Conservation (phyloP, 2,797 vertebrate species). For the Typhlichthys eigenmanni region DNA sequence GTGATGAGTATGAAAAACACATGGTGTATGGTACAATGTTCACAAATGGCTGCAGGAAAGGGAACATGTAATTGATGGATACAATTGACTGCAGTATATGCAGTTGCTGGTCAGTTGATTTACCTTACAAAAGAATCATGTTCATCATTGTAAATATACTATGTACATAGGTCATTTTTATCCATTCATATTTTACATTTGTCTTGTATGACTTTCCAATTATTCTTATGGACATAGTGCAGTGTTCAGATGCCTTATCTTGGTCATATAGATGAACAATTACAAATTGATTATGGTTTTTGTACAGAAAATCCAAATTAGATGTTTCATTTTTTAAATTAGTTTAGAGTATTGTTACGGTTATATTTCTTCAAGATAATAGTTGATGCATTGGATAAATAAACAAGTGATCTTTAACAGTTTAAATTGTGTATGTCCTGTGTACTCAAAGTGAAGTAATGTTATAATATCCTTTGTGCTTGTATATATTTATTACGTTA, state of each 20-base stretch:
- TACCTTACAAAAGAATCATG: slow-evolving; percentile 23
- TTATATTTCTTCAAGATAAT: slow-evolving; percentile 35
- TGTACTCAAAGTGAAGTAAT: slow-evolving; percentile 9
- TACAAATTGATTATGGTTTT: neutral
- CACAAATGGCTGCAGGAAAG: slow-evolving; percentile 22
- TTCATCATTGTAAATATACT: slow-evolving; percentile 4
- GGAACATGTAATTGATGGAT: neutral
- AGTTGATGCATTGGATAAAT: slow-evolving; percentile 46
- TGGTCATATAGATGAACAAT: neutral
- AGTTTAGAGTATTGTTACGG: slow-evolving; percentile 25
- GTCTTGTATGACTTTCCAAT: slow-evolving; percentile 17
- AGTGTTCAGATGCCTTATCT: slow-evolving; percentile 31
- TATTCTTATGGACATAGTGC: slow-evolving; percentile 32
- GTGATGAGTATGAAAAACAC: slow-evolving; percentile 9
- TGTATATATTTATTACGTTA: no score
- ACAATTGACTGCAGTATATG: no score
- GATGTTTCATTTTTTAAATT: slow-evolving; percentile 15
- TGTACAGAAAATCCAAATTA: slow-evolving; percentile 35
- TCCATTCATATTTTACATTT: slow-evolving; percentile 34
- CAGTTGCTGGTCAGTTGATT: no score
- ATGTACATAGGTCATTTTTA: slow-evolving; percentile 33
- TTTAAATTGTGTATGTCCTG: neutral
- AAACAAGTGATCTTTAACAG: slow-evolving; percentile 41
- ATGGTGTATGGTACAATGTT: no score
- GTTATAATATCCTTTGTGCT: neutral